Percentiles rank a stretch among this genome's conserved stretches.
phyloP scores from a whole-genome alignment of 2,797 vertebrate genomes.

The Oreortyx pictus region DNA sequence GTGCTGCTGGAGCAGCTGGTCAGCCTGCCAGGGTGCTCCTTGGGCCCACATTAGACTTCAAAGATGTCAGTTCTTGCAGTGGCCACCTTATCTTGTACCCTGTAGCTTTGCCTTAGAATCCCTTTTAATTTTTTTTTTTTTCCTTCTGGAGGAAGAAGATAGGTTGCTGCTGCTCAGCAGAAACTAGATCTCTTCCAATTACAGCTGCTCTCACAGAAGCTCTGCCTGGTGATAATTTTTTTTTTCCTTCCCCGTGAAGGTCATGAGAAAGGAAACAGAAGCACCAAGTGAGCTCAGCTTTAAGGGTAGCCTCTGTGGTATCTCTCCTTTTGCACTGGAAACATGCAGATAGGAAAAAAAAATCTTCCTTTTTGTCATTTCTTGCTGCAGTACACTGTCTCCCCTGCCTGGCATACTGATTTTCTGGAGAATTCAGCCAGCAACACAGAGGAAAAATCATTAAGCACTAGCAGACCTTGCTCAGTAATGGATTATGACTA shows the following conservation, averaged over 20 bases:
- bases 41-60: accelerated
- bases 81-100: not conserved
- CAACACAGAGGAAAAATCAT: not conserved
- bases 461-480: not conserved
- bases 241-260: not conserved
- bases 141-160: not conserved
- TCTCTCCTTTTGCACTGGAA: not conserved
- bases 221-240: not conserved
- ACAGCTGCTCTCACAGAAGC: not conserved
- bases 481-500: not conserved
- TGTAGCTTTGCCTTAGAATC: not conserved
- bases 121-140: not conserved
- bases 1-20: not conserved
- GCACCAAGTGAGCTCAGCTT: not conserved
- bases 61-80: not conserved
- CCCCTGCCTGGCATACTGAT: constrained; percentile 13
- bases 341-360: not conserved
- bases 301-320: not conserved
- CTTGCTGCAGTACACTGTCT: not conserved
- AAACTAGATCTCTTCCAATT: constrained; percentile 13
- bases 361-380: not conserved
- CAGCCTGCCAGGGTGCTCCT: not conserved
- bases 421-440: constrained; percentile 17
- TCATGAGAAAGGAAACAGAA: not conserved
- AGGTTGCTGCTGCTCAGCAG: not conserved